These are phyloP conservation scores for Antheraea yamamai DNA, from an alignment of 2,888 invertebrate species.

Conservation along the genomic window DNA sequence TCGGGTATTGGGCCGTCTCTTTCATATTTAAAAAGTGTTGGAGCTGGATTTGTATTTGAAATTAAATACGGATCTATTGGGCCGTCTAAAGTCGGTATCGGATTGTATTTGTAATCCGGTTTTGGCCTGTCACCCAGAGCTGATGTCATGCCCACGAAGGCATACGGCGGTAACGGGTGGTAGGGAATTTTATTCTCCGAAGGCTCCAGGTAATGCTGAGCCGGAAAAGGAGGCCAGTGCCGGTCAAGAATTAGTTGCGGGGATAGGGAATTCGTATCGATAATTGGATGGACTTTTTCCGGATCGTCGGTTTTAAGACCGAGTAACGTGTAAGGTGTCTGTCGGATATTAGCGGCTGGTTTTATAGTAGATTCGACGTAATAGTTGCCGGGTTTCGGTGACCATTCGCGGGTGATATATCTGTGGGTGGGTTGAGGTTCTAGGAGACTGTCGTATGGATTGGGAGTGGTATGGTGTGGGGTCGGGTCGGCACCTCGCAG, in stretches of 20 bases:
- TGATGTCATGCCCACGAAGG: slow-evolving; percentile 74
- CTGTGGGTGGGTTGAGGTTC: slow-evolving; percentile 70
- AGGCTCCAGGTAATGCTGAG: slow-evolving; percentile 72
- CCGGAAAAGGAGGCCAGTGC: slow-evolving; percentile 76
- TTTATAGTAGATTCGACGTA: slow-evolving; percentile 69
- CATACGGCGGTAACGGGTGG: slow-evolving; percentile 68
- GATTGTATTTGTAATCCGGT: slow-evolving; percentile 70
- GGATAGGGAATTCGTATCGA: slow-evolving; percentile 66
- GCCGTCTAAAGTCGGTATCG: slow-evolving; percentile 65
- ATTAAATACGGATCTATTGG: slow-evolving; percentile 69
- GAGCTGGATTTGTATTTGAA: slow-evolving; percentile 61
- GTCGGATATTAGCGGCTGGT: slow-evolving; percentile 49
- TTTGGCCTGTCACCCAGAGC: slow-evolving; percentile 67
- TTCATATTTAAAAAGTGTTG: slow-evolving; percentile 71
- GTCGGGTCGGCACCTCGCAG: slow-evolving; percentile 77
- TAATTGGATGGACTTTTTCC: slow-evolving; percentile 55
- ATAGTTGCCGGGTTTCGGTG: slow-evolving; percentile 70
- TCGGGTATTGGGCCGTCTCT: slow-evolving; percentile 74
- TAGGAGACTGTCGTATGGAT: slow-evolving; percentile 52
- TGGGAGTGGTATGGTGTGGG: slow-evolving; percentile 44
- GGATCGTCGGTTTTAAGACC: slow-evolving; percentile 70
- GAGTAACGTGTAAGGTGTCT: slow-evolving; percentile 69
- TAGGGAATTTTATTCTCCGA: slow-evolving; percentile 59
- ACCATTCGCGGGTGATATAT: slow-evolving; percentile 68
- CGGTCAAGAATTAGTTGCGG: slow-evolving; percentile 66